Conservation (phyloP, 2,113 vertebrate species). For the Laterallus jamaicensis region DNA sequence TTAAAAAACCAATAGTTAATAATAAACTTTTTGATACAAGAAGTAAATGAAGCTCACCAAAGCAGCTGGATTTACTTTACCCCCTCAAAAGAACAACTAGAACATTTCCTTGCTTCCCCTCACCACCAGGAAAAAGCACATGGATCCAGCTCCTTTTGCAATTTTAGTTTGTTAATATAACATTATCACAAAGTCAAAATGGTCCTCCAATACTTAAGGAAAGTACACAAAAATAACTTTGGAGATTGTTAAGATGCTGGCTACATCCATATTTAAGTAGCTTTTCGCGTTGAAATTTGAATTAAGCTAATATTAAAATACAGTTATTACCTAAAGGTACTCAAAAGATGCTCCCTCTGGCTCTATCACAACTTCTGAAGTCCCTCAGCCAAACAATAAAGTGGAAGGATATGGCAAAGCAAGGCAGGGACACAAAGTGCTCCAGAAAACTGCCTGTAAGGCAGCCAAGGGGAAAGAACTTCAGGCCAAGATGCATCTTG, state of each 20-base stretch:
- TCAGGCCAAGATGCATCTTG: not conserved
- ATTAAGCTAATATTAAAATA: not conserved
- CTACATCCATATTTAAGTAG: not conserved
- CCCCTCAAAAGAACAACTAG: not conserved
- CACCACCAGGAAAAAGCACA: not conserved
- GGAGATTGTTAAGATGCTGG: not conserved
- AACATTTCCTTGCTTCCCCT: not conserved
- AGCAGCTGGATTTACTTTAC: not conserved
- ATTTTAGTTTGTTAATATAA: not conserved
- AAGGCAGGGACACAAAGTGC: not conserved
- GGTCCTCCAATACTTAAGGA: not conserved
- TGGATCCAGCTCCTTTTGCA: not conserved
- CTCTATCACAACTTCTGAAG: not conserved
- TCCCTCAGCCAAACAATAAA: not conserved
- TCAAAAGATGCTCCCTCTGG: not conserved
- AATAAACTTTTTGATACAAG: not conserved
- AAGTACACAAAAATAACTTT: not conserved
- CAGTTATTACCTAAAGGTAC: not conserved
- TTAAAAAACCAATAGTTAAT: not conserved
- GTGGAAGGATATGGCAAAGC: not conserved
- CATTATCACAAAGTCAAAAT: not conserved
- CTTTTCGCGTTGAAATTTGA: not conserved
- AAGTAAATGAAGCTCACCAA: not conserved
- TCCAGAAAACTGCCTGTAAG: not conserved
- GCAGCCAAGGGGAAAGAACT: not conserved